Evolutionary conservation across 2,113 vertebrate species (phyloP), one percentile per base, ranked within the genome.

Genomic region (Progne subis): DNA sequence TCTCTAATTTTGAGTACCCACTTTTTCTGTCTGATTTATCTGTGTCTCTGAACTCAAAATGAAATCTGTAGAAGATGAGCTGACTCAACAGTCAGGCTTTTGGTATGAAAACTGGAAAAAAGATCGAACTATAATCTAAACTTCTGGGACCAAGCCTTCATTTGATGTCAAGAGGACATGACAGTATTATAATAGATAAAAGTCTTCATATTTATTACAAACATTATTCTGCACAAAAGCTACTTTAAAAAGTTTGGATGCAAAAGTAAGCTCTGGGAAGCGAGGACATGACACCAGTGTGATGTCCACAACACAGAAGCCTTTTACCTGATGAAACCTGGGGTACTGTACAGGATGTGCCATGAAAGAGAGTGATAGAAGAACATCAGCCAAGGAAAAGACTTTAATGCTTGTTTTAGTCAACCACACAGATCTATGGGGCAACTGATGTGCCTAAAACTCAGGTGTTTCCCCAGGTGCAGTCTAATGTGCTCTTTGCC

Each of bases 361-460:
- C 32, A 29, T 8, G 41, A 34, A 44, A 31, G 20, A 70, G 3
- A 14, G 25, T 0, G 1, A 50, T 41, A 67, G 43, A 75, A 72
- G 6, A 61, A 12, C 59, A 29, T 21, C 3, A 55, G 55, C 41
- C 43, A 50, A 57, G 32, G 28, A 72, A 12, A 63, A 74, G 37
- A 19, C 34, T 68, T n/a, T 8, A 26, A 26, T 0, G 2, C 16
- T 34, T 9, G 3, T 49, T 5, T 60, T 20, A 25, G 31, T 65
- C 60, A 80, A 12, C 12, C 57, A 68, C 32, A 29, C 23, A 31
- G 32, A 41, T 3, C 47, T 44, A 14, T 0, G 0, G 37, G 18
- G 31, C 29, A 71, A 29, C 23, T 31, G 56, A 44, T 28, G 56
- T 43, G n/a, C 47, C 32, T 50, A 46, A 55, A 90, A 6, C 17